Evolutionary conservation across 2,888 invertebrate species (phyloP), one percentile per base, ranked within the genome.

Genomic region (Apomyelois bistriatella): DNA sequence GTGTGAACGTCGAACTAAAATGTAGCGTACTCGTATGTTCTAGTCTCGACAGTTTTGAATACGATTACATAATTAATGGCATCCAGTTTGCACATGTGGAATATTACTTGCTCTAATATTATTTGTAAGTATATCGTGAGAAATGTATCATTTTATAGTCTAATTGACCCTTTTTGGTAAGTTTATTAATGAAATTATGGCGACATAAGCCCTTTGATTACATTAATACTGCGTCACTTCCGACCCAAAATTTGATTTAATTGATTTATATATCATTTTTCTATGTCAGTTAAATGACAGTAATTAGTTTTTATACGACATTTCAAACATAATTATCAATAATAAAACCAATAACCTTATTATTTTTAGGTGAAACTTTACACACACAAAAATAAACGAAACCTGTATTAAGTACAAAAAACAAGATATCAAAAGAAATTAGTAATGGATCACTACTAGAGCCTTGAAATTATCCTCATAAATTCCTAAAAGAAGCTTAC

Each of bases 81-180:
- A 36, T 43, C 42, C 22, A 28, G 52, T 43, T 37, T 35, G 16
- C 37, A 22, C 22, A 28, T 43, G 13, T 32, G 22, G 32, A 51
- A 35, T 36, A 36, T 43, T 43, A 42, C 41, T 16, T 42, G 17
- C 35, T 32, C 42, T 37, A 48, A 6, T 35, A 41, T 38, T 4
- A 30, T 36, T 42, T 43, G 4, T 43, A 37, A 43, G 9, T 43
- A 15, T 52, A 42, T 43, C 52, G 52, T 43, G 51, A 12, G 51
- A 52, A 52, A 43, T 22, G 5, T 36, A 22, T 28, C 0, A 17
- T 43, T 52, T 43, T 52, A 52, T 52, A 17, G 13, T 7, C 43
- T 28, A 15, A 35, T 13, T 43, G 52, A 35, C 36, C 43, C 22
- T 1, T 36, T 52, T 43, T 9, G 7, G 17, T 38, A 38, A 48